Base-by-base conservation (phyloP, 2,888 invertebrate genomes). In the Caenorhabditis panamensis region DNA sequence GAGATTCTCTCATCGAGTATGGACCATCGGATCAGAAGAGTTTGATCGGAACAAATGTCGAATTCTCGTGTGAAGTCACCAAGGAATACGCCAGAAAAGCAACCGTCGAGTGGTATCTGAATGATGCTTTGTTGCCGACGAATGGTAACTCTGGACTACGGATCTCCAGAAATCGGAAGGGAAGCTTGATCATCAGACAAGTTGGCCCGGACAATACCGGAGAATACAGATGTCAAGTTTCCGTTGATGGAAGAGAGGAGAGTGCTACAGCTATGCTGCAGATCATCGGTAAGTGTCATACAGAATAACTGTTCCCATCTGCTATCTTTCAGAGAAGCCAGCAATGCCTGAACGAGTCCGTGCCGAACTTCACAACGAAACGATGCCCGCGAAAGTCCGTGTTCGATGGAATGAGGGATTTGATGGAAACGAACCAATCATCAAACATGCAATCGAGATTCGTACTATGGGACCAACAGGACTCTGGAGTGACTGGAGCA, bases 381-480 rank as follows among this genome's bases (percentile, higher is more conserved):
- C 91, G 53, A 72, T 87, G 59, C 95, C 94, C 94, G 90, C 96
- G 0, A 95, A 95, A 59, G 86, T 89, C 26, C 66, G 82, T 44
- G 78, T 85, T 5, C n/a, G 63, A 6, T 84, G 85, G 83, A 67
- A 64, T 13, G 95, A 96, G 0, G 96, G 96, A 31, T 99, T 97
- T 92, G 96, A 98, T 92, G 99, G 99, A 69, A 97, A 99, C 92
- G 96, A 96, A 90, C 96, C 96, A 11, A 95, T 97, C 76, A 83
- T 85, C 54, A 81, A 82, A 58, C 98, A 95, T 91, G 95, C 96
- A 83, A 94, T 98, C 68, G 96, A 98, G 72, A 95, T 95, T 91
- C 94, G 96, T 82, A 95, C 96, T 89, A 95, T 96, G 28, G 95
- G 96, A 4, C 84, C 88, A 18, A 82, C 86, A 8, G 87, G 84